A percentile compares a stretch with the other conserved stretches of the same genome.
phyloP scores from a whole-genome alignment of 2,113 vertebrate species.

The Trichomycterus rosablanca region DNA sequence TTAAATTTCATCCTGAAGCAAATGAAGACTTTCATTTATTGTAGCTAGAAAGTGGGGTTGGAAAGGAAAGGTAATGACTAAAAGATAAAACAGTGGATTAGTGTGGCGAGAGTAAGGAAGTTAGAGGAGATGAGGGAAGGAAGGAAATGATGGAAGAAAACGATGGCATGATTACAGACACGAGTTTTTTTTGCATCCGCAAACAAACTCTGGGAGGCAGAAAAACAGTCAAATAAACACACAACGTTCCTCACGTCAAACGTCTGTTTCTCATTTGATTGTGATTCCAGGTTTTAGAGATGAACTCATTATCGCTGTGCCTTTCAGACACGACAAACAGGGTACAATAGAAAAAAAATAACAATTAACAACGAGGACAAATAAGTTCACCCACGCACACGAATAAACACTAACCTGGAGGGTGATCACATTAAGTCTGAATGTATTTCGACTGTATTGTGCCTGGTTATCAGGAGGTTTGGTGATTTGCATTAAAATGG shows the following conservation, averaged over 20 bases:
- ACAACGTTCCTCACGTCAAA: background rate
- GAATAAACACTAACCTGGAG: slow-evolving; percentile 47
- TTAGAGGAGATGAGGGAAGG: background rate
- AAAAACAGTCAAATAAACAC: slow-evolving; percentile 17
- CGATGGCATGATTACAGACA: slow-evolving; percentile 36
- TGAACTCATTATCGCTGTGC: slow-evolving; percentile 49
- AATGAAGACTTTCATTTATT: slow-evolving; percentile 37
- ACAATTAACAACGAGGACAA: slow-evolving; percentile 44
- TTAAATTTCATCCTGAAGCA: slow-evolving; percentile 33
- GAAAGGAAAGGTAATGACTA: background rate
- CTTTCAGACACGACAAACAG: slow-evolving; percentile 47
- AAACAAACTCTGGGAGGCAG: slow-evolving; percentile 14
- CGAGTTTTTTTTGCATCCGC: slow-evolving; percentile 32
- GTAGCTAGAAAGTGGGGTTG: slow-evolving; percentile 35
- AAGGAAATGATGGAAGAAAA: slow-evolving; percentile 21
- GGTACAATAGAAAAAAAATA: slow-evolving; percentile 42
- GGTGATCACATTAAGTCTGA: slow-evolving; percentile 62
- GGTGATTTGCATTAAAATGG: slow-evolving; percentile 64
- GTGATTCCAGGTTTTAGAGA: slow-evolving; percentile 22
- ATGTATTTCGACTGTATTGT: slow-evolving; percentile 62
- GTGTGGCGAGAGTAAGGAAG: background rate
- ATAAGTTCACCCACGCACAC: slow-evolving; percentile 24
- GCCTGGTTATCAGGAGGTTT: slow-evolving; percentile 56
- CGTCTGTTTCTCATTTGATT: slow-evolving; percentile 28
- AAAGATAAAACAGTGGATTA: slow-evolving; percentile 9